Base-by-base conservation (phyloP, 2,797 vertebrate genomes). In the Typhlichthys subterraneus region DNA sequence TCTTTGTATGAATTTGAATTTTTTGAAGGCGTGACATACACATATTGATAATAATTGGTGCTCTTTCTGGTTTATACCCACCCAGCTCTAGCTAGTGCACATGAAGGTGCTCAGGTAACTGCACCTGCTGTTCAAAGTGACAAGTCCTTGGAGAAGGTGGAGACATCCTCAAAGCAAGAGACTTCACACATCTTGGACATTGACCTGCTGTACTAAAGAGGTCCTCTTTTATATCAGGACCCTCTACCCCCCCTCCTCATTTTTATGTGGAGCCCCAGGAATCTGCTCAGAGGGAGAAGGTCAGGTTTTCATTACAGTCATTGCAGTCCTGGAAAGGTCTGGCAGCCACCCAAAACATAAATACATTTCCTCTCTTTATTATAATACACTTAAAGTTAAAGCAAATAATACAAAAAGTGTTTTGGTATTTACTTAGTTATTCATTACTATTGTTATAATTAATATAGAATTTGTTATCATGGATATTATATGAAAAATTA, bases 161-260 rank as follows among this genome's bases (percentile, higher is more conserved):
- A 45, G 4, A 38, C 77, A 23, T 29, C 80, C 51, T 81, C 87
- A n/a, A 77, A 82, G 69, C 82, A 81, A 77, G 69, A 69, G 19
- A 57, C 77, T 49, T 67, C 78, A 13, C 68, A 73, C 6, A 85
- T 82, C 68, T 77, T 72, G 86, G 84, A 91, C 70, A 87, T 89
- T 61, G 86, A 88, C 38, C 86, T 82, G 86, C 85, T 53, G 31
- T 45, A 69, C 63, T 90, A 65, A 85, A 82, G 38, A 51, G 65
- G 47, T n/a, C 31, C 61, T 60, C 54, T 45, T 55, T 55, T 59
- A 14, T 62, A 45, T 53, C 29, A 59, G 17, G 54, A 14, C 45
- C 59, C 42, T 60, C 13, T 59, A 29, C 4, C 23, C 23, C 23
- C 23, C 23, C 47, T 38, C 38, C 15, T 45, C 31, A 5, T 12